Evolutionary conservation across 2,113 vertebrate genomes (phyloP).

Genomic region (Podarcis cretensis): DNA sequence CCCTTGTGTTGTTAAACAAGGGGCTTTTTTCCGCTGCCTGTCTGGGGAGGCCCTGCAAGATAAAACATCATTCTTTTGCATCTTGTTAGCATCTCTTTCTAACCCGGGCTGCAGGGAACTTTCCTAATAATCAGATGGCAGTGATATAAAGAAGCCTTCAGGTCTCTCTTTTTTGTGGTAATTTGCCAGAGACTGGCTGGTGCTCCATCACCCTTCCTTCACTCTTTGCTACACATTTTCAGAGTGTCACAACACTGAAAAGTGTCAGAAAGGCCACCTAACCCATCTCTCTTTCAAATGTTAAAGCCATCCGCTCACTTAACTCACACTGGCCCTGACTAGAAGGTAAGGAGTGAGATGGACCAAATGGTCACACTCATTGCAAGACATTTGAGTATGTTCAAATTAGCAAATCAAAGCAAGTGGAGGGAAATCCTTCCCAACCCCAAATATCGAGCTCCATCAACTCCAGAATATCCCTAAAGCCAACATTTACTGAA

Average conservation of each 20-base stretch:
- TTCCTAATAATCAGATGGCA: not conserved
- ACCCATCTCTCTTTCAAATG: not conserved
- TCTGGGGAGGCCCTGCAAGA: constrained; percentile 32
- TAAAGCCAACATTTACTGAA: not conserved
- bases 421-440: not conserved
- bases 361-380: not conserved
- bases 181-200: not conserved
- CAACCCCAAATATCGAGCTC: not conserved
- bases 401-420: not conserved
- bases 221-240: not conserved
- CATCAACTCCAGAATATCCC: not conserved
- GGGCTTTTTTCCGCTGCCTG: constrained; percentile 43
- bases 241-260: not conserved
- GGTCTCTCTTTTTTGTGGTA: not conserved
- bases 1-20: constrained; percentile 55
- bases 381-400: not conserved
- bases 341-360: not conserved
- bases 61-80: constrained; percentile 48
- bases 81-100: constrained; percentile 2
- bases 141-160: not conserved
- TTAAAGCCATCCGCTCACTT: not conserved
- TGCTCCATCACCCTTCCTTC: not conserved
- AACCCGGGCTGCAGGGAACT: accelerated
- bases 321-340: not conserved
- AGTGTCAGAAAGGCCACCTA: not conserved